Evolutionary conservation across 2,797 vertebrate species (phyloP), one percentile per base, ranked within the genome.

Genomic region (Ceryle rudis): DNA sequence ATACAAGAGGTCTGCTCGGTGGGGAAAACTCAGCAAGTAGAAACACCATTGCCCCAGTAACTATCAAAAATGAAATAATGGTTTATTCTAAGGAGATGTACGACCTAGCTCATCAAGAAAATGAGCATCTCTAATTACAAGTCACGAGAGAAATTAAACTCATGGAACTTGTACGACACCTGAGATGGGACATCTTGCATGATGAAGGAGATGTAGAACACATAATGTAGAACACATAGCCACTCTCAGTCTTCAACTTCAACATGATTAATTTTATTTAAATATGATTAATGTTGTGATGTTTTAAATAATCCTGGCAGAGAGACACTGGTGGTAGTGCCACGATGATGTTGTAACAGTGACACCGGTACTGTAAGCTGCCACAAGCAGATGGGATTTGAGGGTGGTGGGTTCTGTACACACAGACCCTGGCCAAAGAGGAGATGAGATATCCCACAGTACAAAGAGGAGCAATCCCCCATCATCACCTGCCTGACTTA

Each of bases 371-470:
- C 31, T 20, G 9, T 14, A 55, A n/a, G 16, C n/a, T 21, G 58
- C 28, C 73, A 35, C n/a, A 49, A 28, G 54, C 44, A 78, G 29
- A 17, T 19, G 51, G 28, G 58, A 69, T 11, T 4, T 2, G 7
- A 33, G 47, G 17, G 11, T 5, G 9, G 25, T 47, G 39, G 26
- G 69, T 70, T 14, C 39, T 44, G 28, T 25, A 77, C 26, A 6
- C 20, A 35, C 3, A 37, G 29, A 41, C 25, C 26, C 19, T 8
- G 35, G 33, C 9, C 37, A 16, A 81, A 85, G n/a, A 46, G 55
- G 31, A 78, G 44, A 47, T 0, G 1, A 55, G 73, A 80, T 1
- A 37, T 4, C 6, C 17, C 2, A 1, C 15, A 10, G 47, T 1
- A 81, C 1, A 2, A 65, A 23, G 35, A 90, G 47, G 9, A 85